phyloP scores from a whole-genome alignment of 2,888 invertebrate genomes.

The Lymantria monacha region DNA sequence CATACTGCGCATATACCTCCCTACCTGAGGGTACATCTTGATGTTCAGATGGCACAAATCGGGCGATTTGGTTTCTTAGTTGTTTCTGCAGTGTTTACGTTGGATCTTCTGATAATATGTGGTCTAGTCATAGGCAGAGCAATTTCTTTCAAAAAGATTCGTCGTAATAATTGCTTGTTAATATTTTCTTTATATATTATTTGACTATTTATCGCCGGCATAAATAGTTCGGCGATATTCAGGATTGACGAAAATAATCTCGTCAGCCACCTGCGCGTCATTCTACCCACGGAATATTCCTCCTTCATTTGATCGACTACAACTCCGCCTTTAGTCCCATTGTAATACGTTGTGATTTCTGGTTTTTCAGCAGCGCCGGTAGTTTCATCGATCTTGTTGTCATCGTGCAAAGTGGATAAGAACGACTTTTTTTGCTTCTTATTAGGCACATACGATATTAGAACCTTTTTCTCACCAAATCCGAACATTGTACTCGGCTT shows the following conservation, averaged over 20 bases:
- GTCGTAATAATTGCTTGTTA: conserved; percentile 14
- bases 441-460: background rate
- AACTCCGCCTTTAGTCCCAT: background rate
- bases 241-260: conserved; percentile 11
- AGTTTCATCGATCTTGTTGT: background rate
- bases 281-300: conserved; percentile 3
- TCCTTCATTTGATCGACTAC: background rate
- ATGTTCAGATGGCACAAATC: background rate
- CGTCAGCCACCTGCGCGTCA: conserved; percentile 5
- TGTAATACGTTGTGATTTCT: background rate
- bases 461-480: background rate
- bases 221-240: conserved; percentile 13
- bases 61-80: background rate
- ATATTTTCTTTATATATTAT: conserved; percentile 25
- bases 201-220: conserved; percentile 22
- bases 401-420: background rate
- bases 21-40: background rate
- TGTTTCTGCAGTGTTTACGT: conserved; percentile 6
- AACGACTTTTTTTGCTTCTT: background rate
- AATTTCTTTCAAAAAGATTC: conserved; percentile 19
- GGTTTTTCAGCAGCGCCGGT: background rate
- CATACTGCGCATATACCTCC: background rate
- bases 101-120: conserved; percentile 14
- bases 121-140: conserved; percentile 12
- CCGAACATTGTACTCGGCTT: background rate